These are phyloP conservation scores for Globicephala melas DNA, from an alignment of 2,113 vertebrate genomes.

Conservation along the genomic window DNA sequence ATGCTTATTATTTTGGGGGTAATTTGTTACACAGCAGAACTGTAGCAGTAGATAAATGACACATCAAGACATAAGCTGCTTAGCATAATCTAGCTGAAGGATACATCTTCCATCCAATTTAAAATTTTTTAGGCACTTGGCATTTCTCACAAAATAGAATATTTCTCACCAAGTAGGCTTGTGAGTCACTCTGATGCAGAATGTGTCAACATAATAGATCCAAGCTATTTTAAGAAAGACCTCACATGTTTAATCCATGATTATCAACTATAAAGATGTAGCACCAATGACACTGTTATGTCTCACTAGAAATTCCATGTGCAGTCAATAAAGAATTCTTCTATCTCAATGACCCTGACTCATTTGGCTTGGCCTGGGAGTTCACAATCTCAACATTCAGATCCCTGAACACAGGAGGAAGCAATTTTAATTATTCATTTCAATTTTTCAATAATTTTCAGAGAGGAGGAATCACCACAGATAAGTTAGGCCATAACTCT, in stretches of 20 bases:
- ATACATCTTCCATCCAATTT: neutral
- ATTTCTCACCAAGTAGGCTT: neutral
- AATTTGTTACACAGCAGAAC: neutral
- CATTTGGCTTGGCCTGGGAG: neutral
- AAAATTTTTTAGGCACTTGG: neutral
- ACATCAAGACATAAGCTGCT: neutral
- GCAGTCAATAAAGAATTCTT: neutral
- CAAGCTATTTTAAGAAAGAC: neutral
- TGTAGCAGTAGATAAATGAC: neutral
- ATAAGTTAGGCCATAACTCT: neutral
- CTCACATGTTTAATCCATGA: neutral
- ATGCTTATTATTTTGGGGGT: neutral
- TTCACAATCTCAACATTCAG: neutral
- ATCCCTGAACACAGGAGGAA: neutral
- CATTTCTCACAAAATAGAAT: slow-evolving; percentile 19
- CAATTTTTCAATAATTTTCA: neutral
- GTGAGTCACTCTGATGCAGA: neutral
- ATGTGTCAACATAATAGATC: neutral
- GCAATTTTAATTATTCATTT: slow-evolving; percentile 3
- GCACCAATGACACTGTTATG: neutral
- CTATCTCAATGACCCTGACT: neutral
- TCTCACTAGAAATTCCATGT: neutral
- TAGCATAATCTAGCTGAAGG: neutral
- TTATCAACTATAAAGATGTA: neutral
- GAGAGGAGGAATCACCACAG: neutral